Evolutionary conservation across 2,797 vertebrate species (phyloP).

Genomic region (Streptopelia turtur): DNA sequence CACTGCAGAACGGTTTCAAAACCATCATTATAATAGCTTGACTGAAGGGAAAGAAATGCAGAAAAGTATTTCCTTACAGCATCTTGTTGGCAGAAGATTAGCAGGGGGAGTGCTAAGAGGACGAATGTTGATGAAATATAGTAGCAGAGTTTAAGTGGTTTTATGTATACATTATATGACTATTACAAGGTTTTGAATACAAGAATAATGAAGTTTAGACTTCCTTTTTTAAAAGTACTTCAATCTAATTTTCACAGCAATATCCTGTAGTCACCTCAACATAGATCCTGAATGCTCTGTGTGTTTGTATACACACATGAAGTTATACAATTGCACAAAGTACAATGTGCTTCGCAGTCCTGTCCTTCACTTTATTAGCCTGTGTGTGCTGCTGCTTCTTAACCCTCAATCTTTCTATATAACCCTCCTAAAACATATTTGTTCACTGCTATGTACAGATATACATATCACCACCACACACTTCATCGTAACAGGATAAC

Average conservation of each 20-base stretch:
- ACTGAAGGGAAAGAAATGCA: not conserved
- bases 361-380: not conserved
- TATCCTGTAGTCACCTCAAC: not conserved
- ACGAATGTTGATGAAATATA: not conserved
- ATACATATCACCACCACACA: not conserved
- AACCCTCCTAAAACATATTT: not conserved
- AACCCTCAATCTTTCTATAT: no score
- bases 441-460: not conserved
- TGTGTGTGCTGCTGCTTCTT: not conserved
- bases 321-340: no score
- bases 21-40: not conserved
- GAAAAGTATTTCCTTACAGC: not conserved
- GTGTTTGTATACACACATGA: not conserved
- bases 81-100: not conserved
- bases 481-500: rapidly evolving
- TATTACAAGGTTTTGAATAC: not conserved
- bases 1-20: not conserved
- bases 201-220: not conserved
- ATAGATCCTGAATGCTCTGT: not conserved
- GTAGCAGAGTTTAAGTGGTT: not conserved
- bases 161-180: not conserved
- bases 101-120: not conserved
- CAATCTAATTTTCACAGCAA: not conserved
- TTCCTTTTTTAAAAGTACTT: not conserved
- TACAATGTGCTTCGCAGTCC: not conserved